Percentiles rank a stretch among this genome's conserved stretches.
phyloP scores from a whole-genome alignment of 2,113 vertebrate genomes.

The Elaphurus davidianus region DNA sequence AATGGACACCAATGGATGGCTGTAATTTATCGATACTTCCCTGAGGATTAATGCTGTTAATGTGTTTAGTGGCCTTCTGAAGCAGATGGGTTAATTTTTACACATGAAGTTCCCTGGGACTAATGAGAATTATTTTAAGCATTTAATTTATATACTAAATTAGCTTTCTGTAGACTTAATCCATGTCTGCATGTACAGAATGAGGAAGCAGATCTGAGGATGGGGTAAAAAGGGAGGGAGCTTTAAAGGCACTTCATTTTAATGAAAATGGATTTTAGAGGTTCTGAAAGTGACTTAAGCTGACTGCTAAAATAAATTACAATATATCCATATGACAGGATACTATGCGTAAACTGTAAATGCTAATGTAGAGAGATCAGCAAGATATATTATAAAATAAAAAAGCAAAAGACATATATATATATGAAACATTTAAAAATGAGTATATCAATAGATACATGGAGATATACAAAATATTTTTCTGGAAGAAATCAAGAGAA shows the following conservation, averaged over 20 bases:
- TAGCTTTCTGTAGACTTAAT: background rate
- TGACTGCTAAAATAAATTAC: background rate
- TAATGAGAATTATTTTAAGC: slow-evolving; percentile 22
- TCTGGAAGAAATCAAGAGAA: background rate
- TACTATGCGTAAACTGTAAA: background rate
- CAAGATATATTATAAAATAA: background rate
- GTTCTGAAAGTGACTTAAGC: background rate
- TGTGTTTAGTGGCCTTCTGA: background rate
- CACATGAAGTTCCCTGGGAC: background rate
- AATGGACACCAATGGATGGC: background rate
- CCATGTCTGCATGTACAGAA: background rate
- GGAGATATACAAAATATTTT: background rate
- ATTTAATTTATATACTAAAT: slow-evolving; percentile 11
- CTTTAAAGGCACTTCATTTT: background rate
- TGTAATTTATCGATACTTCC: background rate
- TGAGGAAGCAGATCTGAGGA: background rate
- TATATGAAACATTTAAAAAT: background rate
- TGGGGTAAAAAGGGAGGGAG: background rate
- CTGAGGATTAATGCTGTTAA: background rate
- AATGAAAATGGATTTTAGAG: background rate
- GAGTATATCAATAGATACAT: background rate
- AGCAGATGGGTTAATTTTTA: background rate
- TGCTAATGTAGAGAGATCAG: background rate
- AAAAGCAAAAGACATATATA: background rate
- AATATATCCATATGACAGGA: background rate